Conservation (phyloP, 1,140 invertebrate genomes). For the Psix sp. region DNA sequence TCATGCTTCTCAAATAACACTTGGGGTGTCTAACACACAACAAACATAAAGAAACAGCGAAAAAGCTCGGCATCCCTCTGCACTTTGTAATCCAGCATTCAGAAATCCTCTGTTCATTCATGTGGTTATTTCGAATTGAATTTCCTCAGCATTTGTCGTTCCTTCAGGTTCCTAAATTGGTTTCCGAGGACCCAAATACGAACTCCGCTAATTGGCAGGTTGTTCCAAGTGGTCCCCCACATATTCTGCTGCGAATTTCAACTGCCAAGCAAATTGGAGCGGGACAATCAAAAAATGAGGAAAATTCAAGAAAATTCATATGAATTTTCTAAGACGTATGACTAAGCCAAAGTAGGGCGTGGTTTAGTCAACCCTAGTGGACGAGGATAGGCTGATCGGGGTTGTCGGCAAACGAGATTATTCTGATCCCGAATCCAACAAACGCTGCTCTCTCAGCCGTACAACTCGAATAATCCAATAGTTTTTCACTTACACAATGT, state of each 20-base stretch:
- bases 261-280: no score
- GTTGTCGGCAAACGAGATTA: constrained; percentile 75
- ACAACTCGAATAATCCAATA: constrained; percentile 73
- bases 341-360: constrained; percentile 64
- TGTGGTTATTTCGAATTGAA: neutral
- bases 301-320: neutral
- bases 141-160: neutral
- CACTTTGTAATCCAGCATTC: constrained; percentile 21
- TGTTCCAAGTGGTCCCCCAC: no score
- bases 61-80: constrained; percentile 31
- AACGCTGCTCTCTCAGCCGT: constrained; percentile 75
- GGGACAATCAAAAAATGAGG: neutral
- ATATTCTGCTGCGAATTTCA: no score
- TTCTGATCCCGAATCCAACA: constrained; percentile 77
- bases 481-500: constrained; percentile 59
- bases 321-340: neutral
- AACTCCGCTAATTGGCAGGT: no score
- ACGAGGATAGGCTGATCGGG: constrained; percentile 74
- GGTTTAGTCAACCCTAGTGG: constrained; percentile 69
- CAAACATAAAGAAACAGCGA: constrained; percentile 37
- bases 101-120: neutral
- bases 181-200: no score
- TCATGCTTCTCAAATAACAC: constrained; percentile 68
- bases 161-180: no score
- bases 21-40: constrained; percentile 70